Base-by-base conservation (phyloP, 35 echinoderm and acorn worm genomes). In the Stichopus chloronotus region DNA sequence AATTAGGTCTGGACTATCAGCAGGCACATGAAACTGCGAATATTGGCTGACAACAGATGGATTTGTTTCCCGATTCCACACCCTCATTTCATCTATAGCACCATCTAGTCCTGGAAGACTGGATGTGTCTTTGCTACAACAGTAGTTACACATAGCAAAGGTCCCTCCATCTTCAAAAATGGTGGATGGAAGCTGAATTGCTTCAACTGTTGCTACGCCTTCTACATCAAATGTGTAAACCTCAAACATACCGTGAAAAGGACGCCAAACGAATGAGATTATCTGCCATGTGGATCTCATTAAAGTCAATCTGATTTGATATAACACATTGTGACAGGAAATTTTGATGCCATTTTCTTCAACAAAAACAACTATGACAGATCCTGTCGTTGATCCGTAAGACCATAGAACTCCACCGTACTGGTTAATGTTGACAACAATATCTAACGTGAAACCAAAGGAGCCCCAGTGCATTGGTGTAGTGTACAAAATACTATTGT, bases 1-100 rank as follows among this genome's bases (percentile, higher is more conserved):
- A 7, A 78, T 21, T 6, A 98, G 84, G 61, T 95, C 92, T 95
- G 79, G 82, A 59, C 94, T 94, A 23, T 93, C 88, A 52, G 52
- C 59, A 55, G 59, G 56, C 12, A 84, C 94, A 88, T 92, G 91
- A 19, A 92, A 25, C n/a, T 95, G 94, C 92, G 92, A 94, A 13
- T 82, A 92, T 74, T 78, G 74, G 56, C 80, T 83, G 25, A 95
- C 78, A 5, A 98, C 30, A 17, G 96, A 98, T 74, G 96, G 96
- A 84, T 98, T 98, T 10, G 96, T 87, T 4, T 79, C 59, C 10
- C 96, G 76, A 60, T 92, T 93, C 96, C 96, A 98, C 21, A 98
- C 53, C 63, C 94, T 57, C 6, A 98, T 86, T 78, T 98, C 96
- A 94, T 98, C 96, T 11, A 98, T 71, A 8, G 79, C 71, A 53